Evolutionary conservation across 2,888 invertebrate species (phyloP).

Genomic region (Strigamia crassipes): DNA sequence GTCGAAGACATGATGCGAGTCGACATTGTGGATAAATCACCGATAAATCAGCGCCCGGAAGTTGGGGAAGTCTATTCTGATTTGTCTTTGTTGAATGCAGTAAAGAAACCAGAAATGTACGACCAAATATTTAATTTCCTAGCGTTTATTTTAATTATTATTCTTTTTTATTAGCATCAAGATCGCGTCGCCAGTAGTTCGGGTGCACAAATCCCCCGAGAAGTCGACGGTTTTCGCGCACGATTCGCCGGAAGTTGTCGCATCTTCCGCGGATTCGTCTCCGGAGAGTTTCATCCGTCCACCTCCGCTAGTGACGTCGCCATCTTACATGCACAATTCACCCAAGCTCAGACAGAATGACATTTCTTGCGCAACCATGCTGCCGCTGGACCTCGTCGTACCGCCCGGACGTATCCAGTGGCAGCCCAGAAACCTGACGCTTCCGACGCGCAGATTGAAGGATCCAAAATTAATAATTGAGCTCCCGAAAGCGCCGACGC

Average conservation of each 20-base stretch:
- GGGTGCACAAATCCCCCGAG: not conserved
- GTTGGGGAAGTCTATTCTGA: not conserved
- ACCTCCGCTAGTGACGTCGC: not conserved
- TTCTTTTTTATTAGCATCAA: not conserved
- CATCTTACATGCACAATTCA: conserved; percentile 21
- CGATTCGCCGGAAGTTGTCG: not conserved
- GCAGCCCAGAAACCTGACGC: not conserved
- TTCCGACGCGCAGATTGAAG: not conserved
- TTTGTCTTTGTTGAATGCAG: not conserved
- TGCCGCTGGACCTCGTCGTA: no score
- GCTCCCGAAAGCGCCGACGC: not conserved
- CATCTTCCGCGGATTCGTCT: not conserved
- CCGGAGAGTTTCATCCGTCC: not conserved
- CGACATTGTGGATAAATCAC: not conserved
- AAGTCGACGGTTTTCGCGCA: not conserved
- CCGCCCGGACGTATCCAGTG: not conserved
- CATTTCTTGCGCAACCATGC: not conserved
- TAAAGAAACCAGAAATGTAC: not conserved
- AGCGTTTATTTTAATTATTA: not conserved
- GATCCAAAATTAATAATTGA: not conserved
- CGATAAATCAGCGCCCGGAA: not conserved
- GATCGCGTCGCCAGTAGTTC: not conserved
- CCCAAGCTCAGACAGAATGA: not conserved
- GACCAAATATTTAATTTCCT: not conserved
- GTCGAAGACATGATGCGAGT: conserved; percentile 10